These are phyloP conservation scores for Polypterus senegalus DNA, from an alignment of 2,113 vertebrate genomes.

Conservation along the genomic window DNA sequence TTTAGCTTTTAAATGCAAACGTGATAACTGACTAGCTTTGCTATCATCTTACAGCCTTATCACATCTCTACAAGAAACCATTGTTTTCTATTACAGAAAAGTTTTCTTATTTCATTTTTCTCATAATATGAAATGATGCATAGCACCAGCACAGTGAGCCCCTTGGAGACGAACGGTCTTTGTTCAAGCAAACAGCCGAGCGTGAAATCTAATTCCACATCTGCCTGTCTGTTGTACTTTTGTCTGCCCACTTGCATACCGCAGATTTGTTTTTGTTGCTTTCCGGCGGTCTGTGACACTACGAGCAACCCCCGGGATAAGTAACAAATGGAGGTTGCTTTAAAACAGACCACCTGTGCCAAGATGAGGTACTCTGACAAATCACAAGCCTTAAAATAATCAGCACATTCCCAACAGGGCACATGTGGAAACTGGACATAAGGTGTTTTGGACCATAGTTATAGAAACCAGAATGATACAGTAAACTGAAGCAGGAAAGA, in stretches of 20 bases:
- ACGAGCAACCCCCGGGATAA: slow-evolving; percentile 8
- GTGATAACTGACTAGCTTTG: slow-evolving; percentile 20
- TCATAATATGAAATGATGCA: slow-evolving; percentile 46
- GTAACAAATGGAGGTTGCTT: slow-evolving; percentile 18
- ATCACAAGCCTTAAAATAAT: too few relatives aligned
- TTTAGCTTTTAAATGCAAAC: slow-evolving; percentile 19
- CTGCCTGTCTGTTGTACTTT: slow-evolving; percentile 23
- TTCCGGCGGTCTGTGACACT: slow-evolving; percentile 27
- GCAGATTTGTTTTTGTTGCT: slow-evolving; percentile 36
- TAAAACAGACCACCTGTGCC: slow-evolving; percentile 26
- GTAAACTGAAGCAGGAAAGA: not conserved
- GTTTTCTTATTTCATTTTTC: slow-evolving; percentile 22
- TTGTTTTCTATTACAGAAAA: slow-evolving; percentile 10
- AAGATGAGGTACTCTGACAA: slow-evolving; percentile 5
- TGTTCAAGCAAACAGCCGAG: slow-evolving; percentile 24
- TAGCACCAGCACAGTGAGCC: slow-evolving; percentile 34
- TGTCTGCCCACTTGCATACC: slow-evolving; percentile 23
- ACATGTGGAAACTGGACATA: too few relatives aligned
- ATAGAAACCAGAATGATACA: too few relatives aligned
- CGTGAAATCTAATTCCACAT: slow-evolving; percentile 50
- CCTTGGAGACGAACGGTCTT: slow-evolving; percentile 21
- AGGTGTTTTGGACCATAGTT: too few relatives aligned
- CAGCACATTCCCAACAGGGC: too few relatives aligned
- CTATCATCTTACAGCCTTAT: slow-evolving; percentile 20
- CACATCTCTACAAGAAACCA: slow-evolving; percentile 26